phyloP scores from a whole-genome alignment of 1,140 invertebrate species.

The Micrasema minimum region DNA sequence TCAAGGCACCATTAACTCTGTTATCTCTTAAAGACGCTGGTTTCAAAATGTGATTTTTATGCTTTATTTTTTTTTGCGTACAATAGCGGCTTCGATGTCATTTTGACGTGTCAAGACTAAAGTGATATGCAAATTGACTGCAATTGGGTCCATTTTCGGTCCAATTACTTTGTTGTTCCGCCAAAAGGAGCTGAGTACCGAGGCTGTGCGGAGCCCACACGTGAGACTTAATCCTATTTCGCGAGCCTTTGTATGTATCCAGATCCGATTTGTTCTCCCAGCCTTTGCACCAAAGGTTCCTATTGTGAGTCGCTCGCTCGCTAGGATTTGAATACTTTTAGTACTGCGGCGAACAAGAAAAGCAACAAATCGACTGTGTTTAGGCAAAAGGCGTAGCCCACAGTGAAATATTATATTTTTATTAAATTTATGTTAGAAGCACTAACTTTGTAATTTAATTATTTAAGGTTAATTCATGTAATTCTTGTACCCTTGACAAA shows the following conservation, averaged over 20 bases:
- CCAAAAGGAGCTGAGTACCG: conserved; percentile 8
- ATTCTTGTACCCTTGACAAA: too few species aligned
- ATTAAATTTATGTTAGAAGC: too few species aligned
- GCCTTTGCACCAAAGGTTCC: conserved; percentile 27
- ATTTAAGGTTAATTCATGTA: too few species aligned
- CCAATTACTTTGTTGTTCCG: conserved; percentile 33
- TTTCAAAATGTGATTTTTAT: too few species aligned
- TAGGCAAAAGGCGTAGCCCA: too few species aligned
- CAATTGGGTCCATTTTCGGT: conserved; percentile 5
- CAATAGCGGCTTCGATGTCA: too few species aligned
- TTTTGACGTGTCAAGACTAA: too few species aligned
- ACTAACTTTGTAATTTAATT: too few species aligned
- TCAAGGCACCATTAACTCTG: too few species aligned
- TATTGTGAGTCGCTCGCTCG: conserved; percentile 19
- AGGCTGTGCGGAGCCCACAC: not conserved
- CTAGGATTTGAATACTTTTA: conserved; percentile 36
- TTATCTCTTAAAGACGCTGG: too few species aligned
- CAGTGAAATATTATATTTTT: too few species aligned
- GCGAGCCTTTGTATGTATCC: conserved; percentile 23
- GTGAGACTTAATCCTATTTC: conserved; percentile 31
- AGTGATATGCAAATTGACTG: not conserved
- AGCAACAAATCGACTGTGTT: not conserved
- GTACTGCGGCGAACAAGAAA: conserved; percentile 14
- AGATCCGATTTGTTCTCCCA: conserved; percentile 36
- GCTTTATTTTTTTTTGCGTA: too few species aligned